Evolutionary conservation across 2,888 invertebrate genomes (phyloP), one percentile per base, ranked within the genome.

Genomic region (Chrysodeixis includens): DNA sequence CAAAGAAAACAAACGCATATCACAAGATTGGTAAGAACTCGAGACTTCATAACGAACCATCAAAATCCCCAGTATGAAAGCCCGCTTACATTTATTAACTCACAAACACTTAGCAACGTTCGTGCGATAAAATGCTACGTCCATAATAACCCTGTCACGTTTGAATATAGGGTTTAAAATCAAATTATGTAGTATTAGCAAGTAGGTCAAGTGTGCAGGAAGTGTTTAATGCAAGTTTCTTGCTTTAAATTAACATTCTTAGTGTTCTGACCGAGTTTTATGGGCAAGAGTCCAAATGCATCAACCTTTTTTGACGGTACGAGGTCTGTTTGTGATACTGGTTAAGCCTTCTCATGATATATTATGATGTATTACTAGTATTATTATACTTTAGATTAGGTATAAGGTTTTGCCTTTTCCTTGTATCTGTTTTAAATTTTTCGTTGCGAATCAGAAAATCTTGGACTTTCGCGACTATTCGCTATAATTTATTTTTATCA

Each of bases 201-300:
- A 69, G 58, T 79, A 61, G 78, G 78, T 76, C 74, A 80, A 72
- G 71, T 66, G 35, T 68, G 56, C 12, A 64, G 78, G 74, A 78
- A 78, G 64, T 22, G 32, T 63, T 58, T 56, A 55, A 35, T 78
- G 57, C 59, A 67, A 73, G 70, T 65, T 70, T 59, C 66, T 68
- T 60, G 62, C 63, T 63, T 55, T 10, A 59, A 63, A 78, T 67
- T 78, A 69, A 71, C 66, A 66, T 75, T 73, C 30, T 62, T 58
- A 59, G 58, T 30, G 32, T n/a, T 66, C 62, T 55, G 58, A 22
- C 54, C 26, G 64, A 56, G 57, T 66, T 65, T 49, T 55, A n/a
- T 30, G 16, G 46, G 57, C 71, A 67, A n/a, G 12, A 56, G 22
- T 56, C 56, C 71, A 66, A 66, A 51, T 46, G 6, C 44, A 7